Percentiles rank a stretch among this genome's conserved stretches.
Conservation (phyloP, 2,113 vertebrate species). For the Chamaea fasciata region DNA sequence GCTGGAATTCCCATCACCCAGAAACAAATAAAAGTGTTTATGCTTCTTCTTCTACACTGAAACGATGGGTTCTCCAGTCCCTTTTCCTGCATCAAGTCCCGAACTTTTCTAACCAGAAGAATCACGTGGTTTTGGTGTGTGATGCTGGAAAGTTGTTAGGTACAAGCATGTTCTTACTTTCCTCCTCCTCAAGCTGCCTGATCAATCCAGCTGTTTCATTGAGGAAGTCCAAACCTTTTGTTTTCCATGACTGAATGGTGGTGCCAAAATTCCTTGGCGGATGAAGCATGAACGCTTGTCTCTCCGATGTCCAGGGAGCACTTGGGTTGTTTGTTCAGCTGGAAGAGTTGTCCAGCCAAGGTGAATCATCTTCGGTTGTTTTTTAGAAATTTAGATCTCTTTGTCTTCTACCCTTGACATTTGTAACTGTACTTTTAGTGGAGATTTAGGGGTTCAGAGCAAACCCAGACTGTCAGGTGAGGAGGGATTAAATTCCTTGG, state of each 20-base stretch:
- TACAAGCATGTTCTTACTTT: accelerated
- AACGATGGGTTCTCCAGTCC: neutral
- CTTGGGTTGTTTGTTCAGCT: conserved; percentile 15
- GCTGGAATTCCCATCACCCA: neutral
- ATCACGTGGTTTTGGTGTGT: neutral
- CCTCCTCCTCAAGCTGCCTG: neutral
- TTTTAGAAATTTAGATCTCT: neutral
- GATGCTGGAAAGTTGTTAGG: neutral
- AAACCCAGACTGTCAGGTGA: neutral
- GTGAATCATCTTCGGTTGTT: neutral
- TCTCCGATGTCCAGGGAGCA: neutral
- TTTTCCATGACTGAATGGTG: neutral
- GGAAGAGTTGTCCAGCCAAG: neutral
- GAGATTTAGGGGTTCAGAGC: neutral
- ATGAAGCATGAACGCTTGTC: neutral
- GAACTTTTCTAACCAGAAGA: neutral
- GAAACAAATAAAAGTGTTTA: neutral
- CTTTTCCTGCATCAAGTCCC: neutral
- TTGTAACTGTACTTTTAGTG: neutral
- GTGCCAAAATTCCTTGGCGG: neutral
- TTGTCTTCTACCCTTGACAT: neutral
- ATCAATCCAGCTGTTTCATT: neutral
- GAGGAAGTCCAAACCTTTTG: neutral
- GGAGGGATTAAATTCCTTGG: neutral
- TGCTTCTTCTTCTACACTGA: neutral